A percentile compares a stretch with the other conserved stretches of the same genome.
Evolutionary conservation across 2,888 invertebrate genomes (phyloP).

Genomic region (Lasioglossum pauxillum): DNA sequence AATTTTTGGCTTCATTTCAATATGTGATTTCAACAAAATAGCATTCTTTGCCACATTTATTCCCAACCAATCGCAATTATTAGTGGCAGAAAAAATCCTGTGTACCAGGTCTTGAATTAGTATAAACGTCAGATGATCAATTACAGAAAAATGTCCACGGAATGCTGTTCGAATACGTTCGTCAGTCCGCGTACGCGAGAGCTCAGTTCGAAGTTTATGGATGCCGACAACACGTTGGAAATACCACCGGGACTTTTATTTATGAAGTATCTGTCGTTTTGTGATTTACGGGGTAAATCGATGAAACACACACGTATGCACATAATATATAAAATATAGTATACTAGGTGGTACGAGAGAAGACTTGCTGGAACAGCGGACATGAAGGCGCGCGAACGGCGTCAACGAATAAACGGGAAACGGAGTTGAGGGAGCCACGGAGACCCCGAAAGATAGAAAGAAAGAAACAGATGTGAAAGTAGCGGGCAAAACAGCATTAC

Average conservation of each 20-base stretch:
- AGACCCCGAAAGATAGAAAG: slow-evolving; percentile 36
- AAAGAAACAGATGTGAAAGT: slow-evolving; percentile 44
- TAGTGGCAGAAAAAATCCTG: not conserved
- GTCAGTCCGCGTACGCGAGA: not conserved
- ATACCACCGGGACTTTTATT: slow-evolving; percentile 69
- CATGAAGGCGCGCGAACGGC: slow-evolving; percentile 31
- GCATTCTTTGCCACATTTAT: too few relatives aligned
- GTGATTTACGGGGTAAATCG: slow-evolving; percentile 77
- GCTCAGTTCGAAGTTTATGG: not conserved
- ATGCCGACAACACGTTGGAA: slow-evolving; percentile 37
- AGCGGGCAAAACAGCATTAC: slow-evolving; percentile 47
- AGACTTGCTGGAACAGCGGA: slow-evolving; percentile 33
- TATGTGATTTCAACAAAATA: too few relatives aligned
- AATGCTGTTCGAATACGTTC: not conserved
- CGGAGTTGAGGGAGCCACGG: not conserved
- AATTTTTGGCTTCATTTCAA: too few relatives aligned
- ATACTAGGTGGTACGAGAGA: slow-evolving; percentile 29
- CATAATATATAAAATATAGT: not conserved
- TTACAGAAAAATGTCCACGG: not conserved
- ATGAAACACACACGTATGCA: slow-evolving; percentile 41
- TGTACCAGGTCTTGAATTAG: not conserved
- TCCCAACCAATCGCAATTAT: not conserved
- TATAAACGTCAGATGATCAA: not conserved
- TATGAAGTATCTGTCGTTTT: slow-evolving; percentile 76
- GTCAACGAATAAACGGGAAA: slow-evolving; percentile 40